A percentile compares a stretch with the other conserved stretches of the same genome.
Conservation (phyloP, 2,888 invertebrate species). For the Cryptosula pallasiana region DNA sequence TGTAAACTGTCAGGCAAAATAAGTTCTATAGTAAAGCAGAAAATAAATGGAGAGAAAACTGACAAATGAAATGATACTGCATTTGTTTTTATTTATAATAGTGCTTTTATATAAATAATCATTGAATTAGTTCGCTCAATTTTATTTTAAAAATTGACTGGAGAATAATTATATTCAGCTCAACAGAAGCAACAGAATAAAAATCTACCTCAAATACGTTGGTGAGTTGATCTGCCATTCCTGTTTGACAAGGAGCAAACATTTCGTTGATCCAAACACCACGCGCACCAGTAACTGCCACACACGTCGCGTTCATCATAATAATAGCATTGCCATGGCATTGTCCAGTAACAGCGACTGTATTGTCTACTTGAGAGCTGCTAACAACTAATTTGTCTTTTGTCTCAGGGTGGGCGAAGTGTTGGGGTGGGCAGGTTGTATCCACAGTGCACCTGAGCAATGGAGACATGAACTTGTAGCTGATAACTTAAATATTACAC, state of each 20-base stretch:
- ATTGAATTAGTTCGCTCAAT: too few relatives aligned
- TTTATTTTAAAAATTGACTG: too few relatives aligned
- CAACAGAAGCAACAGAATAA: too few relatives aligned
- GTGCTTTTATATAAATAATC: too few relatives aligned
- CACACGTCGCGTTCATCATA: background rate
- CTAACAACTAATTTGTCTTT: background rate
- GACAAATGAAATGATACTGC: too few relatives aligned
- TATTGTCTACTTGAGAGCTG: background rate
- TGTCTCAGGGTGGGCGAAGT: conserved; percentile 5
- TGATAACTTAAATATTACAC: too few relatives aligned
- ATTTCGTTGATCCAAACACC: background rate
- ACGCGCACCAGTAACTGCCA: background rate
- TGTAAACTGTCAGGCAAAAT: too few relatives aligned
- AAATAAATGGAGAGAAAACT: too few relatives aligned
- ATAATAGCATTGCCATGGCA: background rate
- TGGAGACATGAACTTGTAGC: background rate
- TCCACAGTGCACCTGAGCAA: background rate
- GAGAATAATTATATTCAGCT: too few relatives aligned
- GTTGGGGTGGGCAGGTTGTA: background rate
- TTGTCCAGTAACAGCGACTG: background rate
- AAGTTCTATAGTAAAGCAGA: too few relatives aligned
- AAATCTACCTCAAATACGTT: conserved; percentile 4
- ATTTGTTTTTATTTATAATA: too few relatives aligned
- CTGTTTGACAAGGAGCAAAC: background rate
- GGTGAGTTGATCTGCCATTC: conserved; percentile 1